phyloP scores from a whole-genome alignment of 2,113 vertebrate genomes.

The Pangasianodon hypophthalmus region DNA sequence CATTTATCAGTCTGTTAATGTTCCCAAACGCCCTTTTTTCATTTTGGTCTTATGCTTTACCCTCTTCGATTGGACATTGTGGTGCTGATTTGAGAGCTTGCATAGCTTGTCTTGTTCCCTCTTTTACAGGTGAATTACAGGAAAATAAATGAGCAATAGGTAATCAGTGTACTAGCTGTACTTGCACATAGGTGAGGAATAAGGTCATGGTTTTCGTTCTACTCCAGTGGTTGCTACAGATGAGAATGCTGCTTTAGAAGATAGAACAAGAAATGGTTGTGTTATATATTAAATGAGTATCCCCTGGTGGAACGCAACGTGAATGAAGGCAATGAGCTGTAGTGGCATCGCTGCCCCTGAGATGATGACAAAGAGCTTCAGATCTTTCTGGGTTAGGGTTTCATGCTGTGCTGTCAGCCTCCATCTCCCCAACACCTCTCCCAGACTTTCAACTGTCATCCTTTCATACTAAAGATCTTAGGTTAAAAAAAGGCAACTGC shows the following conservation, averaged over 20 bases:
- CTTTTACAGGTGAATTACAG: conserved; percentile 16
- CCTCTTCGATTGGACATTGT: neutral
- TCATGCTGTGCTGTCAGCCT: conserved; percentile 4
- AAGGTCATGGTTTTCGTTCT: neutral
- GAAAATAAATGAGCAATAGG: conserved; percentile 18
- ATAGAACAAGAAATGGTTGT: neutral
- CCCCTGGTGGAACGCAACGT: neutral
- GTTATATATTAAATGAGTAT: neutral
- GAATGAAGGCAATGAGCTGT: neutral
- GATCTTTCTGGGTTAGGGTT: conserved; percentile 27
- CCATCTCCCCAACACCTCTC: neutral
- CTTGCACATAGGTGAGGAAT: conserved; percentile 1
- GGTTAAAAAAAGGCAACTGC: neutral
- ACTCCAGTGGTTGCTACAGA: neutral
- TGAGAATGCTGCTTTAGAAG: neutral
- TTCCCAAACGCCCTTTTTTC: conserved; percentile 31
- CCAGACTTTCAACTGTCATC: neutral
- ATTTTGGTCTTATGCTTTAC: neutral
- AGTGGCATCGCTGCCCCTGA: conserved; percentile 15
- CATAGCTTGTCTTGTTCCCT: neutral
- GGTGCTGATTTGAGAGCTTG: neutral
- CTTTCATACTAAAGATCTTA: neutral
- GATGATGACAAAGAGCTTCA: conserved; percentile 28
- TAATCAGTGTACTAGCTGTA: neutral
- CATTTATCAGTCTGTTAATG: conserved; percentile 48